Evolutionary conservation across 2,888 invertebrate genomes (phyloP).

Genomic region (Nezara viridula): DNA sequence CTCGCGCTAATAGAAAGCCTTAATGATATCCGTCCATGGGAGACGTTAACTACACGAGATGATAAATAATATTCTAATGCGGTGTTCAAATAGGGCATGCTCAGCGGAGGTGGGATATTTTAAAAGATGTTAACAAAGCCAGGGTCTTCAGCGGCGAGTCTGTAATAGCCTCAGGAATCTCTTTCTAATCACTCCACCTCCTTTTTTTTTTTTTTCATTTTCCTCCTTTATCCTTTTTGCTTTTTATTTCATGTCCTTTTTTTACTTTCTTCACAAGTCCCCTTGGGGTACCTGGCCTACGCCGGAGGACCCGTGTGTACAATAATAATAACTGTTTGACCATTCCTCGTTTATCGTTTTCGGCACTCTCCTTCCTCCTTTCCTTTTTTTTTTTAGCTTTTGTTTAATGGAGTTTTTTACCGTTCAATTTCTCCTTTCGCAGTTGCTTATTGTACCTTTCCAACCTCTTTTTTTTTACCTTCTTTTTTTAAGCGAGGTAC

Average conservation of each 20-base stretch:
- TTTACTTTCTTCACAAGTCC: conserved; percentile 7
- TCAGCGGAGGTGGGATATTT: neutral
- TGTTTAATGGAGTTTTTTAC: conserved; percentile 34
- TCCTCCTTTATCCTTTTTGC: conserved; percentile 40
- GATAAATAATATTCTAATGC: conserved; percentile 3
- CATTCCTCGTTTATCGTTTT: conserved; percentile 15
- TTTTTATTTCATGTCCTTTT: neutral
- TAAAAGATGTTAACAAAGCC: conserved; percentile 21
- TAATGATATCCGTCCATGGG: neutral
- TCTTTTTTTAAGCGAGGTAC: conserved; percentile 9
- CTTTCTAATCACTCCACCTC: conserved; percentile 37
- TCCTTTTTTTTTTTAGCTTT: neutral
- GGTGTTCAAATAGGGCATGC: conserved; percentile 2
- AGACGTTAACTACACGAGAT: neutral
- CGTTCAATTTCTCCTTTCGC: conserved; percentile 23
- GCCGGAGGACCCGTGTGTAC: neutral
- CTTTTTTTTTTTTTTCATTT: conserved; percentile 3
- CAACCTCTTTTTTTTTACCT: conserved; percentile 24
- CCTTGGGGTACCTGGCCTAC: conserved; percentile 6
- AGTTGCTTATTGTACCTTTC: conserved; percentile 29
- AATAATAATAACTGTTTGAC: conserved; percentile 24
- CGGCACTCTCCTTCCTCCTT: neutral
- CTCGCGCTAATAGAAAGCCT: neutral
- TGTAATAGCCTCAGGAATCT: conserved; percentile 43
- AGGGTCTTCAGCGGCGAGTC: neutral